Evolutionary conservation across 2,113 vertebrate species (phyloP).

Genomic region (Himantopus leucocephalus): DNA sequence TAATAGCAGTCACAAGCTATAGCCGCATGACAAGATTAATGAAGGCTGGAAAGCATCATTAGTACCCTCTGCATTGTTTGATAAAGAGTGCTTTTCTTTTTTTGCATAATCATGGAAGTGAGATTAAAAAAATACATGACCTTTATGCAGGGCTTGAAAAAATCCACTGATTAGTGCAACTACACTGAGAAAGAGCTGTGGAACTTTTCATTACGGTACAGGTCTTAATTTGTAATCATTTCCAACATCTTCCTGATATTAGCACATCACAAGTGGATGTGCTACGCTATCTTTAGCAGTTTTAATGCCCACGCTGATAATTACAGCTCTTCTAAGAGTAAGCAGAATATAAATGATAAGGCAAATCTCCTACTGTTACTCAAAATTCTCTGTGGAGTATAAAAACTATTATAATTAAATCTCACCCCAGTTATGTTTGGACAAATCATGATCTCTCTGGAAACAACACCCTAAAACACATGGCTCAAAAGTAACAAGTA

Average conservation of each 20-base stretch:
- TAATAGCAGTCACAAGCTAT: background rate
- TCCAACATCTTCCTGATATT: background rate
- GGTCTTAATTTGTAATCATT: background rate
- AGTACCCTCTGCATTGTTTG: background rate
- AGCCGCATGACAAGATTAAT: background rate
- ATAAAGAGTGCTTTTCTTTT: background rate
- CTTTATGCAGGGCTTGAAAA: background rate
- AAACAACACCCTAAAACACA: background rate
- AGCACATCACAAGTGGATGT: background rate
- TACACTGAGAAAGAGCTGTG: background rate
- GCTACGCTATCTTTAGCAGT: background rate
- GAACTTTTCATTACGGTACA: background rate
- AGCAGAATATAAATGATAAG: background rate
- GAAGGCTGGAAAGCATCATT: background rate
- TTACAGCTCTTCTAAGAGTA: background rate
- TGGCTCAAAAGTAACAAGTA: background rate
- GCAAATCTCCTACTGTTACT: background rate
- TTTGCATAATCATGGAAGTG: background rate
- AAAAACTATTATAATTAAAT: background rate
- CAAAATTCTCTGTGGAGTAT: background rate
- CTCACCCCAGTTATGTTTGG: background rate
- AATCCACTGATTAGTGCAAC: background rate
- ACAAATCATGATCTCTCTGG: background rate
- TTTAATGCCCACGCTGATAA: background rate
- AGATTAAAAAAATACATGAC: background rate